Conservation (phyloP, 2,113 vertebrate genomes). For the Melanostigma gelatinosum region DNA sequence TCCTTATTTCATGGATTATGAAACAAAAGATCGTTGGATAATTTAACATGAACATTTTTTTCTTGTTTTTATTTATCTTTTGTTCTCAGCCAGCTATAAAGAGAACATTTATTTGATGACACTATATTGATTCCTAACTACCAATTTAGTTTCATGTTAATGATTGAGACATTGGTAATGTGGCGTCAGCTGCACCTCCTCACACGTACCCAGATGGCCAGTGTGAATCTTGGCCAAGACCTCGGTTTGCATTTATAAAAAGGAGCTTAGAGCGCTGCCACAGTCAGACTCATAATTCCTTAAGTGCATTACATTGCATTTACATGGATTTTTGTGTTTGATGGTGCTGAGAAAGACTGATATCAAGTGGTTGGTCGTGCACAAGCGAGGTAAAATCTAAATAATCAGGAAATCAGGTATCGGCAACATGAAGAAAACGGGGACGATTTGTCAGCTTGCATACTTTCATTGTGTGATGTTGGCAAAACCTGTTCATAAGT, state of each 20-base stretch:
- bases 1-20: background rate
- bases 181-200: slow-evolving; percentile 60
- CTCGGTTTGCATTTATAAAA: slow-evolving; percentile 47
- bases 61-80: background rate
- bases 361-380: background rate
- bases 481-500: background rate
- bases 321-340: slow-evolving; percentile 16
- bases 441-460: background rate
- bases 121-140: background rate
- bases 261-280: slow-evolving; percentile 42
- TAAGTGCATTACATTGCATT: slow-evolving; percentile 40
- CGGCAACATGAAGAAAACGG: too few species aligned
- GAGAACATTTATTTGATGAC: background rate
- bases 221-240: slow-evolving; percentile 51
- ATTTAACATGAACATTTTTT: background rate
- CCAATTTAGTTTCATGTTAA: slow-evolving; percentile 14
- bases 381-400: background rate
- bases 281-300: slow-evolving; percentile 50
- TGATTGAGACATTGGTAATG: slow-evolving; percentile 8
- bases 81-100: background rate
- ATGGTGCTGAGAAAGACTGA: background rate
- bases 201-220: slow-evolving; percentile 59
- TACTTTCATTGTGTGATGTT: background rate
- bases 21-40: background rate
- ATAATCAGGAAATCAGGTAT: background rate